phyloP scores from a whole-genome alignment of 2,113 vertebrate genomes.

The Pangasianodon hypophthalmus region DNA sequence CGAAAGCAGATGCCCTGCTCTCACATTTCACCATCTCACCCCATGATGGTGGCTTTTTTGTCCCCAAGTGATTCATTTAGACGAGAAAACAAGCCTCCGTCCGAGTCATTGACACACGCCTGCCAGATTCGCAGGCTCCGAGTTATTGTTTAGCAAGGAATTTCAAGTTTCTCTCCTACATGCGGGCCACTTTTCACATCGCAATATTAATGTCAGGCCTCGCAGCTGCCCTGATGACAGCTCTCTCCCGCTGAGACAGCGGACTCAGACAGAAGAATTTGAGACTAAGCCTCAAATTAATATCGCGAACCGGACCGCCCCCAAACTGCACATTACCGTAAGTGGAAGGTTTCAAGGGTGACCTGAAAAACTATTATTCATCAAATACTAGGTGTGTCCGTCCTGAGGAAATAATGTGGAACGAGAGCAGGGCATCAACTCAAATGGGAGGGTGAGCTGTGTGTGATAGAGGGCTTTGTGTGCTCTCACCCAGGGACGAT shows the following conservation, averaged over 20 bases:
- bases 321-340: constrained; percentile 57
- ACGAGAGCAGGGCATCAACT: constrained; percentile 43
- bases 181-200: constrained; percentile 74
- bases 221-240: constrained; percentile 60
- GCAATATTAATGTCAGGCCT: constrained; percentile 65
- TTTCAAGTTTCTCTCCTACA: constrained; percentile 77
- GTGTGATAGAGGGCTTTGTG: not conserved
- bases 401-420: constrained; percentile 50
- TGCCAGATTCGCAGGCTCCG: constrained; percentile 71
- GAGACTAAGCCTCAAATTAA: constrained; percentile 59
- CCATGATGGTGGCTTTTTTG: constrained; percentile 18
- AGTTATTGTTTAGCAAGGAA: constrained; percentile 70
- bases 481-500: not conserved
- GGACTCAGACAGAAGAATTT: constrained; percentile 55
- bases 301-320: constrained; percentile 50
- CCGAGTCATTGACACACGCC: constrained; percentile 66
- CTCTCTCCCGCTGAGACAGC: constrained; percentile 27
- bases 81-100: constrained; percentile 9
- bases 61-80: constrained; percentile 27
- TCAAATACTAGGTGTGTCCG: constrained; percentile 56
- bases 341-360: constrained; percentile 63
- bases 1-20: constrained; percentile 54
- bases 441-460: constrained; percentile 30
- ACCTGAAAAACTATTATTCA: constrained; percentile 61
- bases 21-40: constrained; percentile 59